phyloP scores from a whole-genome alignment of 2,888 invertebrate genomes.

The Sepiola atlantica region DNA sequence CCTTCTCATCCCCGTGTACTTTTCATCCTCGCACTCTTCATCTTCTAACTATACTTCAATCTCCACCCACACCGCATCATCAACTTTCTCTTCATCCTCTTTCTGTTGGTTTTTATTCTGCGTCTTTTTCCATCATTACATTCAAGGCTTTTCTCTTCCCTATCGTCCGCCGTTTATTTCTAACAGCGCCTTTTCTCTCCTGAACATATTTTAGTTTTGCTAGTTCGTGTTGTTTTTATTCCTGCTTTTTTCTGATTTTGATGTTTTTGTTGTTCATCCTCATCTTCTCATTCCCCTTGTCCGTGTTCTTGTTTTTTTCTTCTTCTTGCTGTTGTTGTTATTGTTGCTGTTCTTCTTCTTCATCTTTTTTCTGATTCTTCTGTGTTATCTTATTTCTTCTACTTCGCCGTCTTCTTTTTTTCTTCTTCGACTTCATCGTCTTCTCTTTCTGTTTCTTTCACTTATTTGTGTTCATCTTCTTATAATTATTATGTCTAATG shows the following conservation, averaged over 20 bases:
- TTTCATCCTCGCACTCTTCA: not conserved
- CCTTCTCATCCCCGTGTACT: not conserved
- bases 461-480: not conserved
- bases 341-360: not conserved
- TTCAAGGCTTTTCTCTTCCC: not conserved
- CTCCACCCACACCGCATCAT: too few species aligned
- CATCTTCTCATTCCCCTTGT: too few species aligned
- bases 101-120: too few species aligned
- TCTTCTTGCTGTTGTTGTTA: too few species aligned
- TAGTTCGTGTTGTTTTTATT: not conserved
- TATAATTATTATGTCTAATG: too few species aligned
- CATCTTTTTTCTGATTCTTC: not conserved
- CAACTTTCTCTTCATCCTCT: too few species aligned
- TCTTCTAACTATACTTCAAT: too few species aligned
- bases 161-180: not conserved
- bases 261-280: not conserved
- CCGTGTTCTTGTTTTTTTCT: too few species aligned
- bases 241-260: not conserved
- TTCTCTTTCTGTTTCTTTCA: not conserved
- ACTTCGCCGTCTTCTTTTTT: not conserved
- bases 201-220: not conserved
- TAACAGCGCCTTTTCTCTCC: not conserved
- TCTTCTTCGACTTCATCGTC: not conserved
- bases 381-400: not conserved
- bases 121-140: not conserved